These are phyloP conservation scores for Brachyopa scutellaris DNA, from an alignment of 2,888 invertebrate genomes.

Conservation along the genomic window DNA sequence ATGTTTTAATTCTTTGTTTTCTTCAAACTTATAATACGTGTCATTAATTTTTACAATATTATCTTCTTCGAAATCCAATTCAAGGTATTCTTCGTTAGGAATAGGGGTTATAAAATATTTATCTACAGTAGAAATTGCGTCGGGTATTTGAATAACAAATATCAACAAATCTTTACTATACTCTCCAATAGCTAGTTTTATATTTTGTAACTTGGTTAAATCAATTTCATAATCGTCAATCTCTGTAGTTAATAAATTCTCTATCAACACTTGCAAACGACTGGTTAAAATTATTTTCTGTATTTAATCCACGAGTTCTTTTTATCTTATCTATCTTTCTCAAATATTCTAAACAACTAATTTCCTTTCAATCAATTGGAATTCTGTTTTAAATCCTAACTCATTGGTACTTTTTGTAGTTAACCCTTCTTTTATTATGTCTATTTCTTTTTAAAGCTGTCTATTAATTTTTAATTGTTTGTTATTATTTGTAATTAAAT, in stretches of 20 bases:
- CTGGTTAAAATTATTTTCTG: slow-evolving; percentile 9
- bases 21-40: no score
- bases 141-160: no score
- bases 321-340: slow-evolving; percentile 6
- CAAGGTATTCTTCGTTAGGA: slow-evolving; percentile 1
- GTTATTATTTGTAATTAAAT: neutral
- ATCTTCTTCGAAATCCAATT: no score
- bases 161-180: no score
- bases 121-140: no score
- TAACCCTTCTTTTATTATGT: neutral
- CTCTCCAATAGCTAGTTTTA: no score
- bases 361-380: neutral
- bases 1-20: no score
- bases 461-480: slow-evolving; percentile 14
- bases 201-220: slow-evolving; percentile 1
- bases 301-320: slow-evolving; percentile 11
- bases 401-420: neutral
- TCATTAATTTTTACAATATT: no score
- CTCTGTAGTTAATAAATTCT: slow-evolving; percentile 7
- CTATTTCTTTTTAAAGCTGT: neutral
- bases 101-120: no score
- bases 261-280: slow-evolving; percentile 9
- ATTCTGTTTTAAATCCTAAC: no score
- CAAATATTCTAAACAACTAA: neutral
- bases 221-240: slow-evolving; percentile 13